phyloP scores from a whole-genome alignment of 2,888 invertebrate species.

The Plebejus argus region DNA sequence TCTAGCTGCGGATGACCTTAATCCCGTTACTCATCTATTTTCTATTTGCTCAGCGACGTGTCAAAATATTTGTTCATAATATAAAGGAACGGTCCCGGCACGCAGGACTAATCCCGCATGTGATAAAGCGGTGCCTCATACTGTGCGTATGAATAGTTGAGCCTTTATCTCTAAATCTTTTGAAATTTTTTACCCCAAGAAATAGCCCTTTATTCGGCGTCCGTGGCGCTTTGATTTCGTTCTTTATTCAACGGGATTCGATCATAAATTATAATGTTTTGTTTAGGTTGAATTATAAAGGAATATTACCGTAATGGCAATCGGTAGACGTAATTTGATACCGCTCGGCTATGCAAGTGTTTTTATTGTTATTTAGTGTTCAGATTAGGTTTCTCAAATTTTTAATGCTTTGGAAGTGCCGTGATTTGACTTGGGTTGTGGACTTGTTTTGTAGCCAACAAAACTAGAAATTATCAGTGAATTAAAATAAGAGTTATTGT shows the following conservation, averaged over 20 bases:
- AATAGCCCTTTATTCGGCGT: slow-evolving; percentile 66
- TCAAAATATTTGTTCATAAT: slow-evolving; percentile 73
- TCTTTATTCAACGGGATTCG: slow-evolving; percentile 75
- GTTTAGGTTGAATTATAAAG: slow-evolving; percentile 77
- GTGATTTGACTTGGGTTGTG: not conserved
- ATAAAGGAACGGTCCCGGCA: slow-evolving; percentile 61
- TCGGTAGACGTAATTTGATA: slow-evolving; percentile 79
- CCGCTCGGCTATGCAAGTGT: slow-evolving; percentile 61
- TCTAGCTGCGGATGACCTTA: slow-evolving; percentile 50
- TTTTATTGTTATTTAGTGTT: slow-evolving; percentile 62
- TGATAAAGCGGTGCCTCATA: slow-evolving; percentile 76
- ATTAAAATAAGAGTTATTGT: not conserved
- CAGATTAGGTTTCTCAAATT: slow-evolving; percentile 50
- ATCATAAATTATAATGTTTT: slow-evolving; percentile 75
- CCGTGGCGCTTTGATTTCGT: slow-evolving; percentile 75
- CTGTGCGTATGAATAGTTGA: slow-evolving; percentile 67
- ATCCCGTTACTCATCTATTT: slow-evolving; percentile 58
- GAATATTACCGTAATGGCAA: slow-evolving; percentile 78
- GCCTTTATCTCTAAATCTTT: slow-evolving; percentile 72
- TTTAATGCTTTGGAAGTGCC: slow-evolving; percentile 32
- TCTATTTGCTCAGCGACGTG: slow-evolving; percentile 65
- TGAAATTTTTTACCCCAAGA: slow-evolving; percentile 54
- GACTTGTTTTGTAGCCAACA: not conserved
- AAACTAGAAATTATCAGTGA: not conserved
- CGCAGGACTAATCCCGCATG: slow-evolving; percentile 71